Percentiles rank a stretch among this genome's conserved stretches.
These are phyloP conservation scores for Chaenogobius annularis DNA, from an alignment of 2,113 vertebrate genomes.

Conservation along the genomic window DNA sequence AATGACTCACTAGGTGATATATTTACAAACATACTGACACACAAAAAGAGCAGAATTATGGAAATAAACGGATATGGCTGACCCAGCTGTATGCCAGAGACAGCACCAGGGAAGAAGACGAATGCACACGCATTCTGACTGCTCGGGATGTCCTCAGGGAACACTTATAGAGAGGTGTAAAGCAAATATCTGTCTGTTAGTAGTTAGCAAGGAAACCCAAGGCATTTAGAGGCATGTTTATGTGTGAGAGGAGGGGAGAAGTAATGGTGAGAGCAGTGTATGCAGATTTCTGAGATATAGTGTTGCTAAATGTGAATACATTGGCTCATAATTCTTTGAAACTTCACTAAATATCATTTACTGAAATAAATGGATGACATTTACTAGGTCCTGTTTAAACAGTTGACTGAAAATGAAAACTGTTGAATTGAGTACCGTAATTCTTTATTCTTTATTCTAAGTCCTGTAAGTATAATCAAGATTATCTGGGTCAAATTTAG, in stretches of 20 bases:
- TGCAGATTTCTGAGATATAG: constrained; percentile 32
- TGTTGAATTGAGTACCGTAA: too few species aligned
- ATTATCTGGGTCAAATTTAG: too few species aligned
- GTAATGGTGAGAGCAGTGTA: not conserved
- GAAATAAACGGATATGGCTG: constrained; percentile 47
- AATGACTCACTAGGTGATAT: constrained; percentile 36
- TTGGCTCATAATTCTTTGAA: not conserved
- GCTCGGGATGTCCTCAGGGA: constrained; percentile 41
- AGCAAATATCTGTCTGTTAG: constrained; percentile 56
- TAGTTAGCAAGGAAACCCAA: constrained; percentile 37
- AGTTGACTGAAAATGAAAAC: too few species aligned
- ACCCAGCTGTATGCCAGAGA: constrained; percentile 39
- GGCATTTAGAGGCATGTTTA: not conserved
- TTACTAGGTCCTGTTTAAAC: not conserved
- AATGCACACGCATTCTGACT: constrained; percentile 46
- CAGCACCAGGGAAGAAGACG: constrained; percentile 22
- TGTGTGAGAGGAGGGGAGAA: constrained; percentile 7
- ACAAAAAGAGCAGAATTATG: constrained; percentile 42
- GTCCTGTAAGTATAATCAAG: too few species aligned
- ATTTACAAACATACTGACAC: constrained; percentile 44
- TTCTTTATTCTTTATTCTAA: too few species aligned
- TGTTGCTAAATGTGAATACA: constrained; percentile 21
- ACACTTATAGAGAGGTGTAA: constrained; percentile 19
- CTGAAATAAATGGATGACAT: not conserved
- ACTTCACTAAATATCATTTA: not conserved